Base-by-base conservation (phyloP, 2,113 vertebrate species). In the Prunella himalayana region DNA sequence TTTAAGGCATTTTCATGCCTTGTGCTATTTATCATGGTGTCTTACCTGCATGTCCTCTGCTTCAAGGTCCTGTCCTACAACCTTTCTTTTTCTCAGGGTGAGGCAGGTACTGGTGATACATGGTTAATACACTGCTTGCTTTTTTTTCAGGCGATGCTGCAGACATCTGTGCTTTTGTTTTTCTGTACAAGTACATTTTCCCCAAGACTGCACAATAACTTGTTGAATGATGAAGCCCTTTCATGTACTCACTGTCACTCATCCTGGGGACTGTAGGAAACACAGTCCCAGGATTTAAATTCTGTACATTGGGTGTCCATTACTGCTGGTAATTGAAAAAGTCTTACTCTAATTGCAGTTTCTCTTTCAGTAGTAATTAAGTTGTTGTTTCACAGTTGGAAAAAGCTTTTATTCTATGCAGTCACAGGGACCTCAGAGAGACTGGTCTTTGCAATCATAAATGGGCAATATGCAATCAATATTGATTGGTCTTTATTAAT, bases 401-500 rank as follows among this genome's bases (percentile, higher is more conserved):
- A 75, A 83, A 81, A 92, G 39, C 71, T 93, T 90, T 96, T 59
- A 30, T 81, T 78, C 75, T 73, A 2, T 44, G 57, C 63, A 59
- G 37, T 81, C 71, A 56, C 37, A 64, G 68, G 47, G 68, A 56
- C 59, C 88, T 91, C 69, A 50, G 89, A 89, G 86, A 92, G 27
- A 57, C 37, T 22, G 23, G 75, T 30, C 8, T 63, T 51, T 92
- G 51, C 50, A 54, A 3, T 54, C 79, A 70, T 86, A 77, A 88
- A 81, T 83, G 56, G 51, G 11, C 6, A 37, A 37, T 37, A 37
- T 37, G 37, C 37, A 37, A 9, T 37, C 37, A 37, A 4, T 86
- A 82, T 93, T 90, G 68, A 86, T 96, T 87, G 70, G 47, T 14
- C 35, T 50, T 78, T 85, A 73, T 91, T 93, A 92, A 86, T 77